phyloP scores from a whole-genome alignment of 2,888 invertebrate genomes.

The Heliconius aoede region DNA sequence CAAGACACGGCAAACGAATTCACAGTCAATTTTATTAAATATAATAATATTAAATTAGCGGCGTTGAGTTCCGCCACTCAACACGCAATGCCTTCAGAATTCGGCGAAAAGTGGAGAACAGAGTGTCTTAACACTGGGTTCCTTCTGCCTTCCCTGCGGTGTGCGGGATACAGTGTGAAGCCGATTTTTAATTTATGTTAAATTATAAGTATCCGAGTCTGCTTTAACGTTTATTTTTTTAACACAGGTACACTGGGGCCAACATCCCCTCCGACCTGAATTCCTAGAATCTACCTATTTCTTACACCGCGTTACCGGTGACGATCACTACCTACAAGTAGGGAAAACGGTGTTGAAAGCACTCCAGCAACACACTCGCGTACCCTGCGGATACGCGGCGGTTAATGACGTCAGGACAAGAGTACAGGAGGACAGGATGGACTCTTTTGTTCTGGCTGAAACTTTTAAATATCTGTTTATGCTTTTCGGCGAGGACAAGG shows the following conservation, averaged over 20 bases:
- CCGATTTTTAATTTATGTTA: no score
- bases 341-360: constrained; percentile 94
- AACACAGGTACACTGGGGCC: constrained; percentile 96
- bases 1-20: no score
- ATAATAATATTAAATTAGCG: no score
- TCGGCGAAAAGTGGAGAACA: no score
- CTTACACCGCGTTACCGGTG: constrained; percentile 96
- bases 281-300: constrained; percentile 99
- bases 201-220: no score
- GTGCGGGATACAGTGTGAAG: no score
- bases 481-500: constrained; percentile 93
- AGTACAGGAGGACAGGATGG: constrained; percentile 97
- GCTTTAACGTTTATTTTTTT: no score
- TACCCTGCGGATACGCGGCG: constrained; percentile 98
- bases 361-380: constrained; percentile 94
- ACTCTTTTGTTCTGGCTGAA: constrained; percentile 98
- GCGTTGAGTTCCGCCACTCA: no score
- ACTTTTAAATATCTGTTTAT: constrained; percentile 98
- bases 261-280: constrained; percentile 97
- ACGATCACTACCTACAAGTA: constrained; percentile 96
- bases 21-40: no score
- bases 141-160: no score
- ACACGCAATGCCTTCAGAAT: no score
- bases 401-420: constrained; percentile 97
- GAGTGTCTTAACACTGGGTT: no score